Percentiles rank a stretch among this genome's conserved stretches.
Evolutionary conservation across 1,140 invertebrate species (phyloP).

Genomic region (Panagrolaimus sp.): DNA sequence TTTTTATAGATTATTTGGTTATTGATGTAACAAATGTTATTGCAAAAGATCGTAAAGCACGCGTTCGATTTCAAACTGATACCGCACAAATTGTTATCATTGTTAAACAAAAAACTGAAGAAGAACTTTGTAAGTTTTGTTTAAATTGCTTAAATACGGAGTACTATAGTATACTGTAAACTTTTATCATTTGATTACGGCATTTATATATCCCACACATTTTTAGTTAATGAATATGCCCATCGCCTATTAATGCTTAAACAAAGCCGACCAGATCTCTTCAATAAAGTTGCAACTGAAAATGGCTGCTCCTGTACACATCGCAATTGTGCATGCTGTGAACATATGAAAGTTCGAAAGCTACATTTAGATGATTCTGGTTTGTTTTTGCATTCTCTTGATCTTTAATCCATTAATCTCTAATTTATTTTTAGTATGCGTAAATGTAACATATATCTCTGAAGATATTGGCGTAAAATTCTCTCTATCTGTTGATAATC

Average conservation of each 20-base stretch:
- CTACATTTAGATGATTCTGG: conserved; percentile 49
- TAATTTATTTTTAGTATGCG: conserved; percentile 57
- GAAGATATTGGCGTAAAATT: conserved; percentile 54
- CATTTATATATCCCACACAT: no score
- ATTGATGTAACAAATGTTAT: conserved; percentile 45
- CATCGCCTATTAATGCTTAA: neutral
- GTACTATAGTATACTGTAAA: no score
- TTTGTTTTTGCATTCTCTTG: conserved; percentile 24
- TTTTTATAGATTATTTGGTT: conserved; percentile 43
- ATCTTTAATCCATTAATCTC: neutral
- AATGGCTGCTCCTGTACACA: conserved; percentile 10
- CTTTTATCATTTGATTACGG: no score
- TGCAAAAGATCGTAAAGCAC: conserved; percentile 23
- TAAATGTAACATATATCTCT: conserved; percentile 57
- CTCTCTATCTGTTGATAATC: conserved; percentile 49
- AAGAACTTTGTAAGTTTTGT: conserved; percentile 15
- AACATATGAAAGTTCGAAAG: conserved; percentile 46
- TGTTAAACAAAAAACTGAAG: conserved; percentile 17
- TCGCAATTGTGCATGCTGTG: conserved; percentile 48
- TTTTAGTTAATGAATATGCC: conserved; percentile 5
- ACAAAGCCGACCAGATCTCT: neutral
- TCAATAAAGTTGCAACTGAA: no score
- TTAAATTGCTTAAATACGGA: no score
- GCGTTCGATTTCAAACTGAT: conserved; percentile 32
- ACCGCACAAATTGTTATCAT: conserved; percentile 22